Conservation (phyloP, 2,113 vertebrate species). For the Ammospiza nelsoni region DNA sequence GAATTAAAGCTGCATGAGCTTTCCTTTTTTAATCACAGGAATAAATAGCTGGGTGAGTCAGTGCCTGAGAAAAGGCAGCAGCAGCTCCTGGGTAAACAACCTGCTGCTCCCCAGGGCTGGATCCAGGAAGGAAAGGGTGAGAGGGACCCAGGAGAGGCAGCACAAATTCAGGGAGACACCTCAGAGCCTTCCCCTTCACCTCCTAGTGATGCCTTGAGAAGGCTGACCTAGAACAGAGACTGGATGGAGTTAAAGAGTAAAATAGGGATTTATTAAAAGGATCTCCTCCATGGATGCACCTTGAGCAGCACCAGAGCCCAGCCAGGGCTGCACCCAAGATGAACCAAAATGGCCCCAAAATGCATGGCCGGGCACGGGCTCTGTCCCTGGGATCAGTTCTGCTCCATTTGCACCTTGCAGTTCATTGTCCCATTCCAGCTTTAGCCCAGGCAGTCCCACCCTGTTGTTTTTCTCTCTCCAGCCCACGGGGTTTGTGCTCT, state of each 20-base stretch:
- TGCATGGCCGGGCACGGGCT: no score
- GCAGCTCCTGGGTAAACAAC: neutral
- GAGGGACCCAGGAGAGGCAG: neutral
- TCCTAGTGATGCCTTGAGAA: accelerated
- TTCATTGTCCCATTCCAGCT: no score
- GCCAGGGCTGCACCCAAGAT: no score
- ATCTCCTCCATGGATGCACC: no score
- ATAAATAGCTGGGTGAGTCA: constrained; percentile 30
- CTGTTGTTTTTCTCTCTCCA: no score
- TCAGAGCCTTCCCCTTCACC: neutral
- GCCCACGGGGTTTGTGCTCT: no score
- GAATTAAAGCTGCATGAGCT: neutral
- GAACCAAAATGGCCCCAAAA: no score
- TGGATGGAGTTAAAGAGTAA: neutral
- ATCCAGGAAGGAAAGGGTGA: neutral
- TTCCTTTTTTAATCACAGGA: neutral
- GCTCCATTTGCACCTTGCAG: no score
- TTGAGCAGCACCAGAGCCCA: no score
- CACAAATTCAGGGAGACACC: neutral
- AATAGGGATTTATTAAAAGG: accelerated
- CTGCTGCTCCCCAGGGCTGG: neutral
- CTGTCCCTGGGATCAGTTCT: no score
- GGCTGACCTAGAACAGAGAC: neutral
- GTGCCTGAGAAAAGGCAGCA: neutral
- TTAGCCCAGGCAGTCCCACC: no score